phyloP scores from a whole-genome alignment of 2,113 vertebrate species.

The Lophius piscatorius region DNA sequence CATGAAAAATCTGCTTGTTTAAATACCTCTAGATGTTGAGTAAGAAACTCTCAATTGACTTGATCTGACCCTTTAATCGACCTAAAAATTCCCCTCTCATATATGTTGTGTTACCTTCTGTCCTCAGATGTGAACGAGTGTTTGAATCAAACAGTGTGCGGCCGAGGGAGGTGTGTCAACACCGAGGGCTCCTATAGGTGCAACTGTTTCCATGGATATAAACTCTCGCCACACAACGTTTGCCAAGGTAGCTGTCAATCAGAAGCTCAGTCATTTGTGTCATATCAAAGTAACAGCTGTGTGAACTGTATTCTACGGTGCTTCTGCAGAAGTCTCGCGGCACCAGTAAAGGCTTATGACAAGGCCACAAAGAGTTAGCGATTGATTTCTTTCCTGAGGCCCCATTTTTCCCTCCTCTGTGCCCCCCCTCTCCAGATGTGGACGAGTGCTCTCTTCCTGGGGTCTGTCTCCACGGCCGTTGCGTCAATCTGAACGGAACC shows the following conservation, averaged over 20 bases:
- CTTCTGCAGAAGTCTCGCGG: constrained; percentile 40
- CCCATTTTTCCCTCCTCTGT: constrained; percentile 13
- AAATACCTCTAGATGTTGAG: background rate
- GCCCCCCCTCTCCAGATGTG: constrained; percentile 78
- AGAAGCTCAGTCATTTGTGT: background rate
- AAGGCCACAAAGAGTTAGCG: constrained; percentile 27
- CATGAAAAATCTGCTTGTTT: background rate
- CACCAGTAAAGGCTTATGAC: constrained; percentile 31
- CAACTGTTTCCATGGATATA: constrained; percentile 78
- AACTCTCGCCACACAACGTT: constrained; percentile 63
- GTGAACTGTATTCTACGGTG: constrained; percentile 29
- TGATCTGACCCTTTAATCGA: background rate
- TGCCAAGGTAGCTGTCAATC: constrained; percentile 74
- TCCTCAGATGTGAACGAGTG: constrained; percentile 81
- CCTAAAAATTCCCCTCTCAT: background rate
- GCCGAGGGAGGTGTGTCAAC: constrained; percentile 78
- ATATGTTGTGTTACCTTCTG: constrained; percentile 7
- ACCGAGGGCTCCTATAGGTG: constrained; percentile 78
- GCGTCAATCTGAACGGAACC: constrained; percentile 87
- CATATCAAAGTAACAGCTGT: constrained; percentile 24
- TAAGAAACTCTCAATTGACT: background rate
- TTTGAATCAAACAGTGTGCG: constrained; percentile 69
- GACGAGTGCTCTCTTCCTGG: constrained; percentile 83
- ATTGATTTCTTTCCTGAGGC: constrained; percentile 42
- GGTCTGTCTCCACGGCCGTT: constrained; percentile 83